Evolutionary conservation across 2,113 vertebrate species (phyloP).

Genomic region (Phasianus colchicus): DNA sequence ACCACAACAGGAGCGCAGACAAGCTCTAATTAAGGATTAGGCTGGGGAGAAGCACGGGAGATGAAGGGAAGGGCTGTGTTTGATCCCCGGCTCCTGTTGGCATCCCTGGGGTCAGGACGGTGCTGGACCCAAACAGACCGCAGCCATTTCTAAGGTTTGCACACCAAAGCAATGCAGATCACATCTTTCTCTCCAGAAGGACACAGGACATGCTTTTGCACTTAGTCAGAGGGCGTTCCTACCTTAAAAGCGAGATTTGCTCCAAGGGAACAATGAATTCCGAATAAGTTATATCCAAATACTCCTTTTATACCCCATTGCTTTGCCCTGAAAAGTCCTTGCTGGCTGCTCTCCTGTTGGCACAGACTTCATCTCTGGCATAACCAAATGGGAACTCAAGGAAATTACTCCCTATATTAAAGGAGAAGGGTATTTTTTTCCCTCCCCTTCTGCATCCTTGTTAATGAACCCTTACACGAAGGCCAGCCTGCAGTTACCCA

Average conservation of each 20-base stretch:
- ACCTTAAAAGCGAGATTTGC: constrained; percentile 27
- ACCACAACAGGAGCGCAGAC: rapidly evolving
- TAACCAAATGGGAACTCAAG: neutral
- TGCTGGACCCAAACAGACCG: rapidly evolving
- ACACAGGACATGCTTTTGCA: constrained; percentile 31
- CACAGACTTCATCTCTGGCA: neutral
- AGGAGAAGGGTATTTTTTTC: neutral
- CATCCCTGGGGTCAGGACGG: neutral
- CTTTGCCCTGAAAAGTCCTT: constrained; percentile 8
- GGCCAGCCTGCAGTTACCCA: neutral
- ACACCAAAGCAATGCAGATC: rapidly evolving
- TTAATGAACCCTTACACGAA: neutral
- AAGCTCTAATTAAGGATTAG: rapidly evolving
- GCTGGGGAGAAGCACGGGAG: neutral
- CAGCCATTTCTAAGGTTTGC: neutral
- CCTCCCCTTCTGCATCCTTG: neutral
- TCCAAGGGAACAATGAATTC: constrained; percentile 32
- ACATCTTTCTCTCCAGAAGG: neutral
- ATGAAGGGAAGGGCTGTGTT: rapidly evolving
- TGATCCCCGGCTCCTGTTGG: neutral
- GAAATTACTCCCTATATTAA: neutral
- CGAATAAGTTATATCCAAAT: neutral
- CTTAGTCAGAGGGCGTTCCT: constrained; percentile 44
- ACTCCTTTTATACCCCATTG: rapidly evolving
- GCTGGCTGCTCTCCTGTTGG: neutral